Evolutionary conservation across 2,888 invertebrate genomes (phyloP).

Genomic region (Chirona hameri): DNA sequence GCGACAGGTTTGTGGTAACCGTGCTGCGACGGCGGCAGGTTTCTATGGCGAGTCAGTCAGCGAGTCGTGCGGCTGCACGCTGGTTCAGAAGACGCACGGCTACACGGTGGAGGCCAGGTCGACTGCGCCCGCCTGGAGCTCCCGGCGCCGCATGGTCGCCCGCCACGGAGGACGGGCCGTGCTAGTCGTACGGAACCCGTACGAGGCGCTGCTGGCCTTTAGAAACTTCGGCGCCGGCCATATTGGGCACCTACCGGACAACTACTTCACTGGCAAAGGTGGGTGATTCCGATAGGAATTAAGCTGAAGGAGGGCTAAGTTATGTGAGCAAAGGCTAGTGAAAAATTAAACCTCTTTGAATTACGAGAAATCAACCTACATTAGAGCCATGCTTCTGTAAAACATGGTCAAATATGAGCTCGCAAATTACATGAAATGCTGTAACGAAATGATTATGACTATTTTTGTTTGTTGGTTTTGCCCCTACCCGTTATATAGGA

Average conservation of each 20-base stretch:
- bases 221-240: conserved; percentile 37
- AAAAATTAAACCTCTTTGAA: no score
- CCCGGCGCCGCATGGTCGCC: conserved; percentile 31
- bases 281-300: no score
- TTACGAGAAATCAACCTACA: no score
- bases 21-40: conserved; percentile 23
- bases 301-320: no score
- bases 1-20: no score
- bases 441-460: no score
- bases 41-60: conserved; percentile 37
- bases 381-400: no score
- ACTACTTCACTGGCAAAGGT: conserved; percentile 32
- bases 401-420: no score
- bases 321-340: no score
- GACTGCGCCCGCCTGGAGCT: conserved; percentile 28
- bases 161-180: conserved; percentile 35
- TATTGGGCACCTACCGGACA: conserved; percentile 34
- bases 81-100: conserved; percentile 38
- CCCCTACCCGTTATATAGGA: no score
- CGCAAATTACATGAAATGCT: no score
- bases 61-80: conserved; percentile 37
- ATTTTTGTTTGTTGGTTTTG: no score
- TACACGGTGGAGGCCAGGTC: conserved; percentile 34
- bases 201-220: conserved; percentile 37
- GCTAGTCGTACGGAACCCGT: conserved; percentile 37